Percentiles rank a stretch among this genome's conserved stretches.
Conservation (phyloP, 2,888 invertebrate genomes). For the Caenorhabditis sulstoni region DNA sequence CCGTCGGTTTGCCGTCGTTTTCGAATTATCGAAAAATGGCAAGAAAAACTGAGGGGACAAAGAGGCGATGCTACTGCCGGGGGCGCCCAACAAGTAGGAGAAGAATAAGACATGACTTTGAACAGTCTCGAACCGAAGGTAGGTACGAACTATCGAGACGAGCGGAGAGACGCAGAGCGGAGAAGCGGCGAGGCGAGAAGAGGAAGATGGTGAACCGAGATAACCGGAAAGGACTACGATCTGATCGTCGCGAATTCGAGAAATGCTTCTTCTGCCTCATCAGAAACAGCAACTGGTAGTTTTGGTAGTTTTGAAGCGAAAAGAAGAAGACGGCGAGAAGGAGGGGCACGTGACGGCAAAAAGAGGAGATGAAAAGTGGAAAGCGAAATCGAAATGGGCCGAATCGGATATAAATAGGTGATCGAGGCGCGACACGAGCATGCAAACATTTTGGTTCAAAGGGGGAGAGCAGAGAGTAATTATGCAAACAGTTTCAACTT, state of each 20-base stretch:
- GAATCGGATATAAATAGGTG: conserved; percentile 19
- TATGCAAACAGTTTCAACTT: conserved; percentile 39
- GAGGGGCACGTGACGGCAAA: neutral
- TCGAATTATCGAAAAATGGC: conserved; percentile 25
- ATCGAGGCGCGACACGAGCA: neutral
- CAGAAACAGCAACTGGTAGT: conserved; percentile 10
- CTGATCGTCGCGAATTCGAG: conserved; percentile 23
- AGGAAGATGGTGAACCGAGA: conserved; percentile 46
- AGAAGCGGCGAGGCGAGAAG: conserved; percentile 13
- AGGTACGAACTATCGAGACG: neutral
- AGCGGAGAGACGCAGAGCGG: conserved; percentile 24
- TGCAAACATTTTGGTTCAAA: conserved; percentile 23
- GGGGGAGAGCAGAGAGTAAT: conserved; percentile 45
- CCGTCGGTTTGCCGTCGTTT: conserved; percentile 8
- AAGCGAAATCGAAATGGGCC: conserved; percentile 11
- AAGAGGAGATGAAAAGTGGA: neutral
- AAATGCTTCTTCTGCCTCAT: conserved; percentile 18
- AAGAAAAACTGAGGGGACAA: conserved; percentile 31
- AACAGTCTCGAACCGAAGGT: conserved; percentile 10
- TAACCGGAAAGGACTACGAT: conserved; percentile 43
- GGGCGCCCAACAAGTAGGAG: conserved; percentile 1
- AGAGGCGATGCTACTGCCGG: neutral
- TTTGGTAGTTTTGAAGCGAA: neutral
- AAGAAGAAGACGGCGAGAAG: neutral
- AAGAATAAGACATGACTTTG: conserved; percentile 16